Conservation (phyloP, 2,113 vertebrate genomes). For the Paracanthobrama guichenoti region DNA sequence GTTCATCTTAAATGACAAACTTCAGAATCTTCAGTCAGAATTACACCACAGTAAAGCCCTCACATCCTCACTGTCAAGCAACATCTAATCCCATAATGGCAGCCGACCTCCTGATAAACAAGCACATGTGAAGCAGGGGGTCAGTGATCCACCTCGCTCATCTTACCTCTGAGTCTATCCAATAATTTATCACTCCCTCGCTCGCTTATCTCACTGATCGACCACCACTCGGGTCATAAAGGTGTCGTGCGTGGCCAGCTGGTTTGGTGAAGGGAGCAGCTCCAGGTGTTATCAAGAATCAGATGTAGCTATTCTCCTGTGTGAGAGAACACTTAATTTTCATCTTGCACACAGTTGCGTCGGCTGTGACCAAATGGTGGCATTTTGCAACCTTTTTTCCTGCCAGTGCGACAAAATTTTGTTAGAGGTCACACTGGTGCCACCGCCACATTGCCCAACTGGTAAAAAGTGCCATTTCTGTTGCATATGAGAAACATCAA, state of each 20-base stretch:
- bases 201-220: conserved; percentile 42
- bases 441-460: too few relatives aligned
- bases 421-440: too few relatives aligned
- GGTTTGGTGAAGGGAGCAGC: conserved; percentile 37
- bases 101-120: conserved; percentile 42
- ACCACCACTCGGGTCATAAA: conserved; percentile 33
- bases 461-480: too few relatives aligned
- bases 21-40: not conserved
- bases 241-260: conserved; percentile 40
- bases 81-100: conserved; percentile 30
- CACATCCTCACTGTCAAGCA: not conserved
- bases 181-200: conserved; percentile 30
- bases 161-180: conserved; percentile 16
- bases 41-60: not conserved
- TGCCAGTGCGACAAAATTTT: too few relatives aligned
- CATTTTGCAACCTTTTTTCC: too few relatives aligned
- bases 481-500: too few relatives aligned
- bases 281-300: conserved; percentile 41
- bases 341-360: too few relatives aligned
- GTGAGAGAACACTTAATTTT: too few relatives aligned
- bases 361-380: too few relatives aligned
- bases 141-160: conserved; percentile 37
- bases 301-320: conserved; percentile 26
- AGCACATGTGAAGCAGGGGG: conserved; percentile 20
- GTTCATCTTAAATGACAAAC: not conserved